Evolutionary conservation across 2,113 vertebrate species (phyloP).

Genomic region (Leucosticte australis): DNA sequence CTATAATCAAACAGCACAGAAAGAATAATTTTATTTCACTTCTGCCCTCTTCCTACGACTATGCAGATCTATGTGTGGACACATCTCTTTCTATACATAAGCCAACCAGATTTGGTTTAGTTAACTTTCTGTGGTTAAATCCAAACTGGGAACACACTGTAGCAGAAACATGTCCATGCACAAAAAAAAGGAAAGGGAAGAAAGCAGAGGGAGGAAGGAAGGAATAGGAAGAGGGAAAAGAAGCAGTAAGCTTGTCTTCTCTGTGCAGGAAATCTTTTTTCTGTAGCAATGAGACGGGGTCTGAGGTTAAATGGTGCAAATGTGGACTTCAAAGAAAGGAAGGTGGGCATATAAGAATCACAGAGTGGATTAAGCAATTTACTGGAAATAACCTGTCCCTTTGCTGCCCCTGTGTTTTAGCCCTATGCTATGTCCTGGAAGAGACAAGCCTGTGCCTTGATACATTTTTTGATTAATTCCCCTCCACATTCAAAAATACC

Average conservation of each 20-base stretch:
- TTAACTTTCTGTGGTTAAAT: background rate
- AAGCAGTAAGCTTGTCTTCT: background rate
- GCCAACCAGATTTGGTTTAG: background rate
- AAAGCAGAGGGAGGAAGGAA: background rate
- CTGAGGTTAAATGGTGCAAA: background rate
- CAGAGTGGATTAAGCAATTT: background rate
- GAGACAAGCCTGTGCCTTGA: background rate
- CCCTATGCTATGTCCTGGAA: background rate
- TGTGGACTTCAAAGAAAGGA: background rate
- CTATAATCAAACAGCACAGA: background rate
- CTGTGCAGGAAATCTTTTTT: background rate
- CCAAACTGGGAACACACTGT: background rate
- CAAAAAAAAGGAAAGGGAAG: background rate
- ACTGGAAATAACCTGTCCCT: background rate
- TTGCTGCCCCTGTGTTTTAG: background rate
- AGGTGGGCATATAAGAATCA: background rate
- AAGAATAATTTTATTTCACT: background rate
- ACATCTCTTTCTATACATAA: background rate
- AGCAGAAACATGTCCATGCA: background rate
- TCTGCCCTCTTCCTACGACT: background rate
- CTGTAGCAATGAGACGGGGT: background rate
- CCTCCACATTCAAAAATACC: background rate
- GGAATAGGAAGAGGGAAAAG: background rate
- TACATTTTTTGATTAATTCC: background rate
- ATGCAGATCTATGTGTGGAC: background rate